Evolutionary conservation across 2,888 invertebrate species (phyloP).

Genomic region (Dolomedes plantarius): DNA sequence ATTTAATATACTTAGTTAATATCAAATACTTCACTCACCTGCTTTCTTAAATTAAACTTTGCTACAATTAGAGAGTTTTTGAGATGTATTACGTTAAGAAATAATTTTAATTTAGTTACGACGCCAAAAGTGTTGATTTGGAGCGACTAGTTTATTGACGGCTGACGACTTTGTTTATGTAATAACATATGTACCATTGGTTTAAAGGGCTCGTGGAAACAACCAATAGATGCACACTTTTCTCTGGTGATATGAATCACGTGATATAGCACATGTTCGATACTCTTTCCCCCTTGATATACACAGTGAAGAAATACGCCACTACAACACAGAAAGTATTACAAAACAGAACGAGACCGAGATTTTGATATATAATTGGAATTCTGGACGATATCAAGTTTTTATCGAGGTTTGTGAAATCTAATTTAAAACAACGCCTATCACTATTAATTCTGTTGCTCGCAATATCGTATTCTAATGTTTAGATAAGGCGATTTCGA

Average conservation of each 20-base stretch:
- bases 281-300: neutral
- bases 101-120: neutral
- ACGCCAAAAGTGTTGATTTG: neutral
- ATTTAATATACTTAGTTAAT: neutral
- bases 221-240: constrained; percentile 29
- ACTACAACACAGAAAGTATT: no score
- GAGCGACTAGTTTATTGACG: neutral
- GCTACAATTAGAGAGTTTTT: no score
- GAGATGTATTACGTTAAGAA: neutral
- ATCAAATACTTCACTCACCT: no score
- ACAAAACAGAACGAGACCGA: no score
- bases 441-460: no score
- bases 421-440: no score
- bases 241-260: constrained; percentile 58
- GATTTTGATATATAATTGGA: no score
- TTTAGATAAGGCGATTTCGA: no score
- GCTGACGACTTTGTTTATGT: constrained; percentile 20
- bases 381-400: no score
- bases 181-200: neutral
- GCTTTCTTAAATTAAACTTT: no score
- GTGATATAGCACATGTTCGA: constrained; percentile 66
- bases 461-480: no score
- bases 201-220: neutral
- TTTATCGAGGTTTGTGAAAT: no score
- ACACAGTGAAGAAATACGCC: neutral